Base-by-base conservation (phyloP, 2,113 vertebrate species). In the Scopus umbretta region DNA sequence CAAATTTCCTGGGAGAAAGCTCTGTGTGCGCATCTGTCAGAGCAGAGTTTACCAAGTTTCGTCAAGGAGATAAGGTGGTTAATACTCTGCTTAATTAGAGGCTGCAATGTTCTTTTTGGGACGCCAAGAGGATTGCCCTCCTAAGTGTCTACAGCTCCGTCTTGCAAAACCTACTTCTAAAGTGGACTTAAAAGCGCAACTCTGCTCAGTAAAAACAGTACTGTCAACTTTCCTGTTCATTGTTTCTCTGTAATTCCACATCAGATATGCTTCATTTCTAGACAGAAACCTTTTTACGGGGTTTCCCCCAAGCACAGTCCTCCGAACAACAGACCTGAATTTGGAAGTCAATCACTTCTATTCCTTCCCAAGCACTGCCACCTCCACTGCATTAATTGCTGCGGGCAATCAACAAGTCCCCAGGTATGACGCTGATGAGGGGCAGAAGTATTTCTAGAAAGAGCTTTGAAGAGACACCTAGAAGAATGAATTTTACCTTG, bases 31-130 rank as follows among this genome's bases (percentile, higher is more conserved):
- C 0, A 2, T 94, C 84, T 85, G 66, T 73, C 87, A 94, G 74
- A 70, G 78, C 30, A 56, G 68, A 94, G 81, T 94, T 94, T 80
- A 96, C 80, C 23, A 55, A 82, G 74, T 92, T 96, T 86, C 89
- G 89, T 80, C 91, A 89, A 73, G 87, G 50, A 96, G 93, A 92
- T 93, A 90, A 94, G 63, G 49, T 75, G 85, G 49, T 92, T 96
- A 94, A 94, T 80, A 56, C 70, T 87, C 76, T 47, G 38, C 70
- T 70, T 90, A 94, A 97, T 94, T 80, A 96, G 62, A 83, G 30
- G 79, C 67, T 67, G 63, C 50, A 36, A 2, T 34, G 50, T 55
- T 93, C 70, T 80, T 91, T 62, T 45, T 22, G 52, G 80, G 84
- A 94, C 4, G 34, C 50, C 0, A 10, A 71, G 49, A 85, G 40